Conservation (phyloP, 2,113 vertebrate genomes). For the Cephalopterus ornatus region DNA sequence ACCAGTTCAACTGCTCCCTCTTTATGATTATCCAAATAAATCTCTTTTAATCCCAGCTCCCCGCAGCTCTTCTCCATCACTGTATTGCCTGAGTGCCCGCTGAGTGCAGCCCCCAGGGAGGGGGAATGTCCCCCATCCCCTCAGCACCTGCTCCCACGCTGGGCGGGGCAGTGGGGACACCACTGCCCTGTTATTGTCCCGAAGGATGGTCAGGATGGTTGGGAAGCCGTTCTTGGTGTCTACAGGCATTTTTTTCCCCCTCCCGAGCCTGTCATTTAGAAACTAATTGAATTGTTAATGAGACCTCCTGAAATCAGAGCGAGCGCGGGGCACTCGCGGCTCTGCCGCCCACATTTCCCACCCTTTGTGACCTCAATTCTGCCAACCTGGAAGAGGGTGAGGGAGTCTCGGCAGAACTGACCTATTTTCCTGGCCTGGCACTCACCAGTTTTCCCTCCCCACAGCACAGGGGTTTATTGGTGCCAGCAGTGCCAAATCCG, state of each 20-base stretch:
- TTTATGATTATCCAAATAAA: not conserved
- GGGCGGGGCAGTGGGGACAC: not conserved
- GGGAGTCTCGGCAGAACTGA: slow-evolving; percentile 7
- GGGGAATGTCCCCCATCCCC: not conserved
- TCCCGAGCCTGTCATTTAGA: not conserved
- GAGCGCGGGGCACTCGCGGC: not conserved
- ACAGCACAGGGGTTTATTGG: not conserved
- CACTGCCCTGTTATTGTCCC: not conserved
- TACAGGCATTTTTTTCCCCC: rapidly evolving
- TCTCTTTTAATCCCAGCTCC: slow-evolving; percentile 6
- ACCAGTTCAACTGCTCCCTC: not conserved
- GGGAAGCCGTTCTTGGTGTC: not conserved
- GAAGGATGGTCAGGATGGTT: rapidly evolving
- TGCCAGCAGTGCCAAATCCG: not conserved
- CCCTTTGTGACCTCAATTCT: not conserved
- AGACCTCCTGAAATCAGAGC: not conserved
- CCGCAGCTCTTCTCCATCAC: not conserved
- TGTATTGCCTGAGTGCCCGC: not conserved
- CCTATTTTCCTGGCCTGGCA: not conserved
- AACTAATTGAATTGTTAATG: slow-evolving; percentile 43
- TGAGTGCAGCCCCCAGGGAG: not conserved
- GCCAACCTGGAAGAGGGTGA: not conserved
- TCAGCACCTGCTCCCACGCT: not conserved
- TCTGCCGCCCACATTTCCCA: not conserved
- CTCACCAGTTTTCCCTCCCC: not conserved